phyloP scores from a whole-genome alignment of 2,888 invertebrate species.

The Conops quadrifasciatus region DNA sequence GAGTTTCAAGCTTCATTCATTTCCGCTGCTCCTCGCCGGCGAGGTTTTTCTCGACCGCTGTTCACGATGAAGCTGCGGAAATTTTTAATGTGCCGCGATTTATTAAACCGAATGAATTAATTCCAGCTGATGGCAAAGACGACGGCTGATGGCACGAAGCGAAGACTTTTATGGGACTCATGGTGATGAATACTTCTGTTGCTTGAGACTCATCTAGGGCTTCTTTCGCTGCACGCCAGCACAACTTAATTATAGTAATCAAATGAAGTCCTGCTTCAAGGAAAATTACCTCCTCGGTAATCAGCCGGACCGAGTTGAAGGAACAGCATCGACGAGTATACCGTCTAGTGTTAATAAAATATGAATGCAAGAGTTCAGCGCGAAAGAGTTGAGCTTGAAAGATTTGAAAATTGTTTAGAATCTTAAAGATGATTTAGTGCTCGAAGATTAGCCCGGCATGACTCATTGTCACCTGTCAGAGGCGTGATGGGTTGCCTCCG shows the following conservation, averaged over 20 bases:
- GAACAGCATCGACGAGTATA: neutral
- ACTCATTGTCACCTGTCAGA: slow-evolving; percentile 3
- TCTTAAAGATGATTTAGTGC: slow-evolving; percentile 12
- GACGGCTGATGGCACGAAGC: neutral
- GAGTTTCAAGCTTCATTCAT: neutral
- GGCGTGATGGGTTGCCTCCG: no score
- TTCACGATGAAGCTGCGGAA: slow-evolving; percentile 1
- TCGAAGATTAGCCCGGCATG: slow-evolving; percentile 6
- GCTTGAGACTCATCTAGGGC: neutral
- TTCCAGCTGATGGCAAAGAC: slow-evolving; percentile 16
- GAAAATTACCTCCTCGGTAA: neutral
- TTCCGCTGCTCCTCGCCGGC: neutral
- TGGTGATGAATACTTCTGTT: neutral
- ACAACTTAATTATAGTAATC: slow-evolving; percentile 6
- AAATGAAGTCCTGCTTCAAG: slow-evolving; percentile 20
- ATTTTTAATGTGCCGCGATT: slow-evolving; percentile 28
- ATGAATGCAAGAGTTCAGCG: no score
- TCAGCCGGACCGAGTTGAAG: neutral
- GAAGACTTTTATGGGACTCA: slow-evolving; percentile 5
- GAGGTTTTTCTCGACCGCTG: neutral
- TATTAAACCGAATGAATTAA: slow-evolving; percentile 33
- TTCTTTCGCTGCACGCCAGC: neutral
- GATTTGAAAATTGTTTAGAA: neutral
- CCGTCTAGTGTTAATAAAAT: slow-evolving; percentile 17
- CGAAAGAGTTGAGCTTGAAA: neutral